Base-by-base conservation (phyloP, 2,113 vertebrate species). In the Sitta europaea region DNA sequence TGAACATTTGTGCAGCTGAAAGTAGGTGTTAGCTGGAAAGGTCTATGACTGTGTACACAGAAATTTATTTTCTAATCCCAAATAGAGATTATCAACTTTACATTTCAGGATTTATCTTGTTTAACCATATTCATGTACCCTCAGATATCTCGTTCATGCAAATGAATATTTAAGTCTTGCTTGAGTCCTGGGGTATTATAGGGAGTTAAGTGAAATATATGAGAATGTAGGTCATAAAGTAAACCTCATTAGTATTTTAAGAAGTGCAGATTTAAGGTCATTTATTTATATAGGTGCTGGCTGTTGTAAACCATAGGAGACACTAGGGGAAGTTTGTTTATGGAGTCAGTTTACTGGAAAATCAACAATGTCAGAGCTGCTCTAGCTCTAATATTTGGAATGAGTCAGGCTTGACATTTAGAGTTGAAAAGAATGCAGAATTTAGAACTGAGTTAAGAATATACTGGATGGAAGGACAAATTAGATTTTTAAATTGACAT, bases 321-420 rank as follows among this genome's bases (percentile, higher is more conserved):
- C 45, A 55, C 19, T 36, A 40, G 31, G 67, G 43, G 11, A 91
- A 50, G 14, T 63, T 59, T 94, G 74, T 86, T 94, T 82, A 51
- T 77, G 51, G 55, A 93, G 42, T 80, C 40, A 62, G 10, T 90
- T 94, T 62, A 29, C 70, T 90, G 93, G 47, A 89, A 91, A 90
- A 91, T 62, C 66, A 85, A 55, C 61, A 81, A 38, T 86, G 78
- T 86, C 85, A 77, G 78, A 71, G 40, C n/a, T 88, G 28, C 51
- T 86, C 29, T 63, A 79, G 35, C 51, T 82, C 81, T 90, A 73
- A 74, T 94, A 91, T 58, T 80, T 93, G 47, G 38, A 90, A 59
- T 96, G 88, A 94, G 82, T 91, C 92, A 93, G 59, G 47, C 55
- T 73, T 95, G 93, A 90, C 82, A 94, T 96, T 96, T 88, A 1